phyloP scores from a whole-genome alignment of 2,113 vertebrate genomes.

The Piaya cayana region DNA sequence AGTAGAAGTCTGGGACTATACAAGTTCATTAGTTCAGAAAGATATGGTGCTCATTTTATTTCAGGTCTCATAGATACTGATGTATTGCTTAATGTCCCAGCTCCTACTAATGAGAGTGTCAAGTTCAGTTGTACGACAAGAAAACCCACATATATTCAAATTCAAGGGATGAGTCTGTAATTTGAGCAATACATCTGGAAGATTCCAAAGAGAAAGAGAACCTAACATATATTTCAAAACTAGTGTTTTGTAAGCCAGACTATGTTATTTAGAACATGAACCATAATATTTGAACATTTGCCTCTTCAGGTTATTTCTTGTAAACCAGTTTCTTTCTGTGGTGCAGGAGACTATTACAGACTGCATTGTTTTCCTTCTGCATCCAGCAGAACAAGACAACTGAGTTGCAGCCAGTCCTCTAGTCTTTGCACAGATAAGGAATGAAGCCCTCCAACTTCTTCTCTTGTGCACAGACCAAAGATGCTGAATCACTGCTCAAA shows the following conservation, averaged over 20 bases:
- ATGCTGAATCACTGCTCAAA: accelerated
- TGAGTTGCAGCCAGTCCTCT: background rate
- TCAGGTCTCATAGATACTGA: background rate
- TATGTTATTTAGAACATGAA: background rate
- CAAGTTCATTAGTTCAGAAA: background rate
- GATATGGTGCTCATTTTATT: background rate
- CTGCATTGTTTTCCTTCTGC: background rate
- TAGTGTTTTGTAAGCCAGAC: background rate
- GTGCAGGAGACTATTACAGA: background rate
- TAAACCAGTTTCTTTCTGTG: background rate
- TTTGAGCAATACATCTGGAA: background rate
- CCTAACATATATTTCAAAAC: background rate
- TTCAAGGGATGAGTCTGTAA: background rate
- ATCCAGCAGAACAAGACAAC: background rate
- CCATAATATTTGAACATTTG: background rate
- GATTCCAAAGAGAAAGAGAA: background rate
- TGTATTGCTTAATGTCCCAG: background rate
- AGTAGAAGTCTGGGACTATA: background rate
- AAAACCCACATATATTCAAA: background rate
- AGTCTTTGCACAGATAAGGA: background rate
- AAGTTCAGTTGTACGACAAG: background rate
- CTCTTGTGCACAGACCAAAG: background rate
- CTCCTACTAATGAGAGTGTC: background rate
- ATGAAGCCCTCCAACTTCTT: background rate
- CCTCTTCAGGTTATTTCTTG: background rate